Percentiles rank a stretch among this genome's conserved stretches.
Conservation (phyloP, 2,113 vertebrate genomes). For the Microcebus ravelobensis region DNA sequence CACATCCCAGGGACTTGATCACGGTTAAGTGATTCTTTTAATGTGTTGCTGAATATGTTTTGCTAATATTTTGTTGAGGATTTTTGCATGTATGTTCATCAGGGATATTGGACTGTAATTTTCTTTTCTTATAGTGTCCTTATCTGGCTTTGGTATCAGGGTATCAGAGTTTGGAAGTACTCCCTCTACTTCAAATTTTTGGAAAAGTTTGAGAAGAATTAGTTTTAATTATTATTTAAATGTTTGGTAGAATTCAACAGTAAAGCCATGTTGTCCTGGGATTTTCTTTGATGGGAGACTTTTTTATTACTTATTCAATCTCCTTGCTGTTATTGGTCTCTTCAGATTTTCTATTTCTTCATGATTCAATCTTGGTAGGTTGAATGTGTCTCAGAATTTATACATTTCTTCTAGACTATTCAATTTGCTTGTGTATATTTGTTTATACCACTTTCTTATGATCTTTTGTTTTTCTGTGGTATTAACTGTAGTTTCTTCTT, state of each 20-base stretch:
- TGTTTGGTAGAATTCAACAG: neutral
- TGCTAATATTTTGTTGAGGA: neutral
- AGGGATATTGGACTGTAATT: neutral
- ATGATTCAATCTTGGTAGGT: neutral
- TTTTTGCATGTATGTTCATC: neutral
- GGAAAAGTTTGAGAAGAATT: neutral
- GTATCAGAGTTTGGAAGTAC: neutral
- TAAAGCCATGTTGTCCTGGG: neutral
- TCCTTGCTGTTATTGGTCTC: neutral
- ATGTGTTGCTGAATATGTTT: neutral
- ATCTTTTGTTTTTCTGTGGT: neutral
- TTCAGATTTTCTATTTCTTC: neutral
- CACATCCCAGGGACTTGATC: neutral
- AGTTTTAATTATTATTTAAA: neutral
- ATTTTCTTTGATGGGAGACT: neutral
- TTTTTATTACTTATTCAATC: neutral
- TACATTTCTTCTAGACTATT: neutral
- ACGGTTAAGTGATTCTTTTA: neutral
- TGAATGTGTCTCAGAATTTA: neutral
- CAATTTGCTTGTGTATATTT: neutral
- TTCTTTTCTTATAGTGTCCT: neutral
- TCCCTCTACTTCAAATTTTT: neutral
- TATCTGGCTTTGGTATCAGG: neutral
- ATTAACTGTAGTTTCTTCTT: neutral
- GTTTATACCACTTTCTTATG: neutral